Base-by-base conservation (phyloP, 2,888 invertebrate genomes). In the Neelides folsomi region DNA sequence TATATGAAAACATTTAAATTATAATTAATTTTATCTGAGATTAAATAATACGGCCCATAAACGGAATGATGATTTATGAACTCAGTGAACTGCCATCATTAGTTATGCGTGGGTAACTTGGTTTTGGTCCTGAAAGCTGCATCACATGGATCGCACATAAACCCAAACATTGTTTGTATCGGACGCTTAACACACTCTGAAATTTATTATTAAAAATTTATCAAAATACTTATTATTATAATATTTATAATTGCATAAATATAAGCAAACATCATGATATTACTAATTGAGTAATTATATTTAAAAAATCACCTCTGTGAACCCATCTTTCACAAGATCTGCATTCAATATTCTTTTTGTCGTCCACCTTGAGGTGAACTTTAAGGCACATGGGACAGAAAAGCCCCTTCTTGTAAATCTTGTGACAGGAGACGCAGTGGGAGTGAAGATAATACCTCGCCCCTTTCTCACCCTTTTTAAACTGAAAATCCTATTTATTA, bases 351-450 rank as follows among this genome's bases (percentile, higher is more conserved):
- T 74, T 70, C 66, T 68, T 70, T 64, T 68, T 66, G 62, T 79
- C 79, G 76, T 78, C 76, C 69, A 55, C 12, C 43, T 64, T 61
- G n/a, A 54, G 34, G 46, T 61, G 79, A 72, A 79, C 79, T 73
- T 79, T 78, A 69, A 78, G 77, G 75, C 80, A 81, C 71, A 78
- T 76, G 68, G 79, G 79, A 73, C 80, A 81, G 76, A 78, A 80
- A 71, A 79, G 79, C 72, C 80, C 80, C 74, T 79, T 80, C 73
- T 79, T 78, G 75, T 79, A 80, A 70, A 79, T 77, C 75, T 80
- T 79, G 51, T 59, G 58, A 40, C 81, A 81, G 36, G 80, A 78
- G 64, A 78, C 78, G 71, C 84, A 84, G 34, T 83, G 73, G 0
- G 75, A 74, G 41, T 73, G 73, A 42, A 73, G 70, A 57, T 73